Base-by-base conservation (phyloP, 1,140 invertebrate genomes). In the Apis dorsata region DNA sequence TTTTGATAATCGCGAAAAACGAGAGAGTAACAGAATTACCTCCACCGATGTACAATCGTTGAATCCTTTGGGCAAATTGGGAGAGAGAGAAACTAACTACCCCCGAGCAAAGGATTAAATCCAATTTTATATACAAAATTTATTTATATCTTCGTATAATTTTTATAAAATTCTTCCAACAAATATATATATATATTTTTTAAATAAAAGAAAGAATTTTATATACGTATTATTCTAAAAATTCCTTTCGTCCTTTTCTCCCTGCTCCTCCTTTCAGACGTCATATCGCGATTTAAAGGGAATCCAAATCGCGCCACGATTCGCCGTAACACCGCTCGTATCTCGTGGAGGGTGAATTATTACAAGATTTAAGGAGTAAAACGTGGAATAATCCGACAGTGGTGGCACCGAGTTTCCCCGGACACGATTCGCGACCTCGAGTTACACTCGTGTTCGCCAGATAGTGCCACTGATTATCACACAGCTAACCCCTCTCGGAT, bases 1-100 rank as follows among this genome's bases (percentile, higher is more conserved):
- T 75, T 75, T 63, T 53, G 28, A 65, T 66, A 66, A 81, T 75
- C 9, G 55, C 68, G 69, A 79, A 79, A 72, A 79, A 79, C 69
- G 78, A 63, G 34, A 44, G 34, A 44, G 57, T 59, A 49, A 72
- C 55, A 19, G 57, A 72, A 60, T 71, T 51, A 21, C n/a, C 3
- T 9, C 1, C 28, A 28, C 34, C 34, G 34, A 19, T 24, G 72
- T 8, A 3, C 55, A 1, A 49, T 60, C 5, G 55, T 60, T 59
- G 24, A 49, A 60, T 62, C 34, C 15, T 17, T 60, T 24, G 3
- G 15, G 34, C 17, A 60, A 60, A 74, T 44, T 19, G 57, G 0
- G 2, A 17, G 28, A 49, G 60, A 44, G 60, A 44, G 8, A 10
- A 21, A 17, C n/a, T 21, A 19, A 34, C 34, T n/a, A n/a, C n/a